These are phyloP conservation scores for Lepidostoma basale DNA, from an alignment of 1,140 invertebrate species.

Conservation along the genomic window DNA sequence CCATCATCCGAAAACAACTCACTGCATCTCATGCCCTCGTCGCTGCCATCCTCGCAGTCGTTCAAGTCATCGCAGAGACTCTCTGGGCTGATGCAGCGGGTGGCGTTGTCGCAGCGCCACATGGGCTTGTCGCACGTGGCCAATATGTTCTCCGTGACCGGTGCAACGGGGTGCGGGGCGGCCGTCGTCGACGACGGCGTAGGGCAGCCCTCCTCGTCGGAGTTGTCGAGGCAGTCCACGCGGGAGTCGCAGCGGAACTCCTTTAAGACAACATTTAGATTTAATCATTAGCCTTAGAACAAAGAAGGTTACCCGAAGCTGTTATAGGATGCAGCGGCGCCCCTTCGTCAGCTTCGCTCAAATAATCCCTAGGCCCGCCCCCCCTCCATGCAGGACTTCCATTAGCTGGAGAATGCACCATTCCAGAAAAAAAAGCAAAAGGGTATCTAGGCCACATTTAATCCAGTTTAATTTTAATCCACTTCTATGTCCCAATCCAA, in stretches of 20 bases:
- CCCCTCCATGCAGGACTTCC: too few relatives aligned
- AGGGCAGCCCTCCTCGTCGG: slow-evolving; percentile 66
- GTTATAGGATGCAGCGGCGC: too few relatives aligned
- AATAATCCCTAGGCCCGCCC: too few relatives aligned
- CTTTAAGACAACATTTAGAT: too few relatives aligned
- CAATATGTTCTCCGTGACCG: slow-evolving; percentile 28
- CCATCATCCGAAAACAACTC: slow-evolving; percentile 11
- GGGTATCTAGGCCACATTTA: too few relatives aligned
- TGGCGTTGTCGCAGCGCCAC: slow-evolving; percentile 69
- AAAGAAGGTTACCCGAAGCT: too few relatives aligned
- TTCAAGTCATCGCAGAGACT: slow-evolving; percentile 70
- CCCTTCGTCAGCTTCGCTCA: too few relatives aligned
- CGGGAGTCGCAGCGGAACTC: slow-evolving; percentile 74
- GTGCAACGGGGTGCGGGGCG: background rate
- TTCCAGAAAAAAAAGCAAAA: too few relatives aligned
- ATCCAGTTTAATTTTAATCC: too few relatives aligned
- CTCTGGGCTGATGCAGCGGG: slow-evolving; percentile 68
- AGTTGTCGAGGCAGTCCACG: slow-evolving; percentile 72
- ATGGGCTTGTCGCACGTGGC: slow-evolving; percentile 65
- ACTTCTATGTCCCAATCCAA: too few relatives aligned
- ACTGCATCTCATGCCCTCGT: slow-evolving; percentile 81
- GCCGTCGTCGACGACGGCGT: background rate
- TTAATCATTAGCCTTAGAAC: too few relatives aligned
- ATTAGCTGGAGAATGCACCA: too few relatives aligned
- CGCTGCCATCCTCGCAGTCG: slow-evolving; percentile 78